A percentile compares a stretch with the other conserved stretches of the same genome.
phyloP scores from a whole-genome alignment of 2,888 invertebrate genomes.

The Thysanoteuthis rhombus region DNA sequence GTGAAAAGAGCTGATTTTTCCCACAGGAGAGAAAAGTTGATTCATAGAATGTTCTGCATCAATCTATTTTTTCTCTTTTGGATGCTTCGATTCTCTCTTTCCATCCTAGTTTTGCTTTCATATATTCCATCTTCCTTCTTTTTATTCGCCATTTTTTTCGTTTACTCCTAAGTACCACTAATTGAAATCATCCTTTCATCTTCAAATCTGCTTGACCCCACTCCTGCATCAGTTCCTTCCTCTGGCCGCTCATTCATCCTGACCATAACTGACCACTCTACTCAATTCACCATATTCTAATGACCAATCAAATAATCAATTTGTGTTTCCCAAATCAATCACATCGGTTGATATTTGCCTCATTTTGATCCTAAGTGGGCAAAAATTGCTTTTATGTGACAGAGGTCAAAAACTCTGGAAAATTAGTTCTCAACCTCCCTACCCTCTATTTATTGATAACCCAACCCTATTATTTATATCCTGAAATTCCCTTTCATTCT shows the following conservation, averaged over 20 bases:
- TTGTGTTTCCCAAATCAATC: background rate
- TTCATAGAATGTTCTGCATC: background rate
- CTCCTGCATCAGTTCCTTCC: background rate
- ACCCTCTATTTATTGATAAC: background rate
- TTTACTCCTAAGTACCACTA: background rate
- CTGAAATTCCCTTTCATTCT: no score
- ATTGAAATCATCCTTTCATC: background rate
- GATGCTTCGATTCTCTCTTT: background rate
- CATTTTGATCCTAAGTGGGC: background rate
- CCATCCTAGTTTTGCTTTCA: background rate
- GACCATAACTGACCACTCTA: background rate
- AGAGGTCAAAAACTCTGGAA: background rate
- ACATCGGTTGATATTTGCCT: background rate
- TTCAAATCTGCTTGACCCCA: background rate
- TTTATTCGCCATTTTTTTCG: background rate
- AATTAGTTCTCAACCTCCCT: background rate
- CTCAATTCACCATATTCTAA: constrained; percentile 12
- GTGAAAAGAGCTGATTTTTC: background rate
- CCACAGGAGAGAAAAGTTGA: background rate
- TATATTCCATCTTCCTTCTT: background rate
- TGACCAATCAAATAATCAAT: constrained; percentile 12
- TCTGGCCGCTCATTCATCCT: background rate
- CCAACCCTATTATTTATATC: background rate
- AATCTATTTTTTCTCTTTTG: background rate
- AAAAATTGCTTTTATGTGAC: background rate